Base-by-base conservation (phyloP, 1,140 invertebrate species). In the Trypoxylus dichotomus region DNA sequence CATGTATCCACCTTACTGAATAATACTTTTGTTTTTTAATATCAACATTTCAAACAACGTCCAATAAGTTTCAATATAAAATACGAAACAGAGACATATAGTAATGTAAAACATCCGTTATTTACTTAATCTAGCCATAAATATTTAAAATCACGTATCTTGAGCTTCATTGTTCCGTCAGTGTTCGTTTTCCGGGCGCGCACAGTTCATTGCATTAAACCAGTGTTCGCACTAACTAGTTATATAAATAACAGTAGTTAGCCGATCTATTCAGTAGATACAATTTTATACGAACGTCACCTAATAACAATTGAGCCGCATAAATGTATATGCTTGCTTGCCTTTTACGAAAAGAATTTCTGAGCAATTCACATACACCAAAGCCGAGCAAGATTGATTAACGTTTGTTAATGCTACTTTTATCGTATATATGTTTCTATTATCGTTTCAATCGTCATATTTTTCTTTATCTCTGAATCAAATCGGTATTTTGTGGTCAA, bases 121-220 rank as follows among this genome's bases (percentile, higher is more conserved):
- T 68, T 68, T 68, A 68, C 21, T 24, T 68, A 68, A 27, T 29
- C 19, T 24, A 27, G 0, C 10, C 13, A 68, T 68, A 68, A 68
- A 68, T 68, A 68, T 27, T 68, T 68, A 68, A 68, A 68, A 68
- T 68, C 60, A 68, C 60, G 60, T 68, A 68, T 68, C 60, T 68
- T 68, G 60, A 15, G 60, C 60, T 24, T 68, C 60, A 68, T 68
- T 68, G 60, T 68, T 68, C 21, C 24, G 60, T 21, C 60, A 24
- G 60, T 68, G 60, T 25, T 24, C 60, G 25, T 68, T 24, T 68
- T 68, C 60, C 60, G 60, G 60, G 60, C 60, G 24, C 60, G 5
- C 60, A 15, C 60, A 68, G 60, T 68, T 68, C 60, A 68, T 29
- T 68, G 60, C 60, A 68, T 68, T 68, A 68, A 68, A 68, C 60